Conservation (phyloP, 2,888 invertebrate genomes). For the Argyresthia albistria region DNA sequence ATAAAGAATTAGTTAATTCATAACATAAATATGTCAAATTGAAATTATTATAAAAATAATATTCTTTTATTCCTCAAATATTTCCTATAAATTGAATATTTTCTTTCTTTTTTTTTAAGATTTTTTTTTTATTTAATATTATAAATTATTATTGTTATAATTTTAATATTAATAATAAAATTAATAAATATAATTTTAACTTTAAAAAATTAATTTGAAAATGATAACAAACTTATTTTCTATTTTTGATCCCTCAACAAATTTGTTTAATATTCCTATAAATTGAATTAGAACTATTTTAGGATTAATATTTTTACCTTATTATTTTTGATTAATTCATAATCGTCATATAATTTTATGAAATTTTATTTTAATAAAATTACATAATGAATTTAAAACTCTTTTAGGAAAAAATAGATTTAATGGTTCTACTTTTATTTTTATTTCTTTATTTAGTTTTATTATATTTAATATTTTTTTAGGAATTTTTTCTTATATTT, state of each 20-base stretch:
- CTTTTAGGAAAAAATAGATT: constrained; percentile 50
- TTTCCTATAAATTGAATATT: constrained; percentile 72
- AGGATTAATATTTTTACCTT: constrained; percentile 63
- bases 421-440: constrained; percentile 67
- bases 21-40: constrained; percentile 77
- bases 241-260: constrained; percentile 76
- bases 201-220: constrained; percentile 54
- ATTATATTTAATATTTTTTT: constrained; percentile 79
- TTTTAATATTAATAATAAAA: constrained; percentile 28
- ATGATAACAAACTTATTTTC: constrained; percentile 80
- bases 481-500: constrained; percentile 80
- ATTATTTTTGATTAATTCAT: constrained; percentile 66
- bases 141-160: constrained; percentile 63
- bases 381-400: constrained; percentile 74
- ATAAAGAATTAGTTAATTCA: constrained; percentile 68
- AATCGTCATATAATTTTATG: constrained; percentile 62
- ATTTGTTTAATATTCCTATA: constrained; percentile 58
- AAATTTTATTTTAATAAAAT: constrained; percentile 51
- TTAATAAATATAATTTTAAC: constrained; percentile 15
- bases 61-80: constrained; percentile 81
- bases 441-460: constrained; percentile 71
- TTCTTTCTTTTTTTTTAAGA: constrained; percentile 47
- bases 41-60: constrained; percentile 72
- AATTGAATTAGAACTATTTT: constrained; percentile 75
- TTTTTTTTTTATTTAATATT: constrained; percentile 63